These are phyloP conservation scores for Lepidostoma basale DNA, from an alignment of 1,140 invertebrate genomes.

Conservation along the genomic window DNA sequence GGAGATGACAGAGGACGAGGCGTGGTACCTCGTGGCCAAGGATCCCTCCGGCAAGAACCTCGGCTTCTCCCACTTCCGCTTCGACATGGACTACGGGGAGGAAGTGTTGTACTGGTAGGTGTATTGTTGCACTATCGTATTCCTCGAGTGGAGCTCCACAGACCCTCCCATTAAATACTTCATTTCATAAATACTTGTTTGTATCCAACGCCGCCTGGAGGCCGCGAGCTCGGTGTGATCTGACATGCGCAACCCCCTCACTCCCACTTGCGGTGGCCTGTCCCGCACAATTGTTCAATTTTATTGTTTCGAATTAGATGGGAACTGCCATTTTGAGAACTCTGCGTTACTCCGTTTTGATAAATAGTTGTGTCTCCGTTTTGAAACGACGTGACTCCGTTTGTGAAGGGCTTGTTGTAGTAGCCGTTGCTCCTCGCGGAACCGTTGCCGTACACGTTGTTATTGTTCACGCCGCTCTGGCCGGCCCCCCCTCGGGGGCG, in stretches of 20 bases:
- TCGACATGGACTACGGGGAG: conserved; percentile 60
- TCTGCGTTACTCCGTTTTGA: conserved; percentile 10
- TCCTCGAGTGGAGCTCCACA: background rate
- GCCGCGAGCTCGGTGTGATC: background rate
- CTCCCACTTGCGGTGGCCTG: conserved; percentile 25
- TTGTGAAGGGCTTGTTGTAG: background rate
- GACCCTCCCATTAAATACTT: conserved; percentile 33
- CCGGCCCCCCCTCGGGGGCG: no score
- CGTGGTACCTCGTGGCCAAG: conserved; percentile 73
- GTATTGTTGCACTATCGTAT: background rate
- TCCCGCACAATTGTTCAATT: conserved; percentile 21
- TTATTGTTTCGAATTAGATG: conserved; percentile 5
- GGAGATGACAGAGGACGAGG: conserved; percentile 73
- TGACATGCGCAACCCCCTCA: background rate
- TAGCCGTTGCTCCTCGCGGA: conserved; percentile 13
- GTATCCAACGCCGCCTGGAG: background rate
- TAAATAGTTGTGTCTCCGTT: conserved; percentile 14
- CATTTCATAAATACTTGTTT: conserved; percentile 37
- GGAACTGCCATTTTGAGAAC: background rate
- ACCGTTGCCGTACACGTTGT: conserved; percentile 36
- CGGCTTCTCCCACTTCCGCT: conserved; percentile 64
- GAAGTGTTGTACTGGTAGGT: conserved; percentile 58
- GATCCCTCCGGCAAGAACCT: conserved; percentile 56
- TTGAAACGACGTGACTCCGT: conserved; percentile 27
- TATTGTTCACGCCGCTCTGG: conserved; percentile 31